Evolutionary conservation across 2,888 invertebrate species (phyloP).

Genomic region (Amphipyra berbera): DNA sequence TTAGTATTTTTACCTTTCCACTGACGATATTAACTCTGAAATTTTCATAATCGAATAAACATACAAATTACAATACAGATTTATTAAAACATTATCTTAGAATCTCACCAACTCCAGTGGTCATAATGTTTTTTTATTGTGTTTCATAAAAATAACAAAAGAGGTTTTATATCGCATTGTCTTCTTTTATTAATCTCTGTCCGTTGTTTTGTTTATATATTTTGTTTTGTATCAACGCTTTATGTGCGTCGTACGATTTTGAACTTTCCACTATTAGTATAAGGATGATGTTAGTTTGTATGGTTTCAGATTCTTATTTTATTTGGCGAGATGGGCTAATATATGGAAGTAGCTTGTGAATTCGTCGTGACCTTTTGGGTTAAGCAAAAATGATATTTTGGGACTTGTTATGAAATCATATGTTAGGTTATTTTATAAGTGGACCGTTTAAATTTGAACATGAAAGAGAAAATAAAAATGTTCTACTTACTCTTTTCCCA

Average conservation of each 20-base stretch:
- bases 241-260: constrained; percentile 6
- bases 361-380: constrained; percentile 27
- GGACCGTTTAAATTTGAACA: too few relatives aligned
- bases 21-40: too few relatives aligned
- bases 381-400: constrained; percentile 6
- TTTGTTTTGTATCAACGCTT: constrained; percentile 39
- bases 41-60: not conserved
- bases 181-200: constrained; percentile 59
- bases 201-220: constrained; percentile 50
- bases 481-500: too few relatives aligned
- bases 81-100: constrained; percentile 35
- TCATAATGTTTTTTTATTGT: constrained; percentile 56
- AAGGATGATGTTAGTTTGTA: constrained; percentile 11
- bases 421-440: not conserved
- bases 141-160: constrained; percentile 58
- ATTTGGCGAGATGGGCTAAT: constrained; percentile 18
- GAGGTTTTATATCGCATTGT: constrained; percentile 56
- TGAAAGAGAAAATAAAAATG: too few relatives aligned
- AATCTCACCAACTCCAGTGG: constrained; percentile 34
- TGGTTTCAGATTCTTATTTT: constrained; percentile 11
- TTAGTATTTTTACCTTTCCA: too few relatives aligned
- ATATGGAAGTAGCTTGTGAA: constrained; percentile 23
- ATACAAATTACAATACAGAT: constrained; percentile 4
- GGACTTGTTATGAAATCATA: not conserved
- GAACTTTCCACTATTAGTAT: accelerated